phyloP scores from a whole-genome alignment of 2,113 vertebrate genomes.

The Apteryx owenii region DNA sequence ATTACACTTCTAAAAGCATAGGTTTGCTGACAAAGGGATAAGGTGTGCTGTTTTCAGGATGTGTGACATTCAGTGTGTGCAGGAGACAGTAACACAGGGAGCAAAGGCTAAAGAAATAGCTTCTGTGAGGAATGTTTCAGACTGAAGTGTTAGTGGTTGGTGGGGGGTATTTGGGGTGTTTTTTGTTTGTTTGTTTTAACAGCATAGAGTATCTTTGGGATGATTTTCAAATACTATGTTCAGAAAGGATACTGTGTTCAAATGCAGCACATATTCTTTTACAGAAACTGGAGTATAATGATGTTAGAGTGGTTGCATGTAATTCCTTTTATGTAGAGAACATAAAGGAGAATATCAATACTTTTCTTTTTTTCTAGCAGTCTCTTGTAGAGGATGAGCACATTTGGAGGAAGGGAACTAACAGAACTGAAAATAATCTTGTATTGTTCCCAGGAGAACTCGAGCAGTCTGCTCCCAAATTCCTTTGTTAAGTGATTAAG shows the following conservation, averaged over 20 bases:
- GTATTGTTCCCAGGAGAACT: not conserved
- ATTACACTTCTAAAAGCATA: not conserved
- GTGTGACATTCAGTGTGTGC: not conserved
- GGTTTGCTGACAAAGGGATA: not conserved
- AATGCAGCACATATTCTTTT: not conserved
- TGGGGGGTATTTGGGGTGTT: not conserved
- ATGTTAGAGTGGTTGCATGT: not conserved
- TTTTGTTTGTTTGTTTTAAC: not conserved
- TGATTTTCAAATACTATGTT: not conserved
- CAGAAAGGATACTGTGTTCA: not conserved
- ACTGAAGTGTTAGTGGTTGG: not conserved
- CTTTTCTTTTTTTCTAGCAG: not conserved
- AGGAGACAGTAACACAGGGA: not conserved
- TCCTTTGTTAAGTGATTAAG: slow-evolving; percentile 1
- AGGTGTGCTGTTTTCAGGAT: not conserved
- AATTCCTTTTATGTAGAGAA: not conserved
- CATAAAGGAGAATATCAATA: not conserved
- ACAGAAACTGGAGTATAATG: not conserved
- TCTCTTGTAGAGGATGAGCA: not conserved
- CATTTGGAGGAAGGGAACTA: not conserved
- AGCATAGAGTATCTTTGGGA: not conserved
- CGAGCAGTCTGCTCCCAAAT: not conserved
- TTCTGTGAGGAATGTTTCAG: not conserved
- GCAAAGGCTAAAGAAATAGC: not conserved
- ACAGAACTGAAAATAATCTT: not conserved